Evolutionary conservation across 2,888 invertebrate genomes (phyloP), one percentile per base, ranked within the genome.

Genomic region (Criorhina ranunculi): DNA sequence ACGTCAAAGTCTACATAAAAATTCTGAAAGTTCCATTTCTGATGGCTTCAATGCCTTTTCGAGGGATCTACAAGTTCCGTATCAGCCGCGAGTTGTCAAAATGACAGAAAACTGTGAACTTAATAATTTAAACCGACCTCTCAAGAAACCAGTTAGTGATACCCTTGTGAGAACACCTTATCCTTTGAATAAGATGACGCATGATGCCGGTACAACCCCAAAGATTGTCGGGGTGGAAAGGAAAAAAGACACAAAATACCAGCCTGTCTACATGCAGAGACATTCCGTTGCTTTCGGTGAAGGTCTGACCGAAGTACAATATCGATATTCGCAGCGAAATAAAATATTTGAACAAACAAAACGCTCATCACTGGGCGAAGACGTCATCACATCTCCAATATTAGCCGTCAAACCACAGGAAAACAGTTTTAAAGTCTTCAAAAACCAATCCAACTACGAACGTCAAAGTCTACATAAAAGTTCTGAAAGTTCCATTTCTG

Each of bases 181-280:
- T 0, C 4, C 24, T 8, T 1, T 15, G 12, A 31, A 6, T 2
- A 35, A 37, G 5, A 35, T 24, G 7, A n/a, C 0, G n/a, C 7
- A 46, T 24, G n/a, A 62, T 11, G 31, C 66, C 5, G 33, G 46
- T 5, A 46, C 78, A 40, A 78, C 66, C 12, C 82, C 82, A 1
- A 82, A 72, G 19, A 82, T 82, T 11, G 82, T 82, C 8, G 78
- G 44, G 1, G 72, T 78, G 37, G 78, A 82, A 44, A 67, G 72
- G 5, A 82, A 82, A 17, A 82, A 82, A n/a, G 35, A 17, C 15
- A 2, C 67, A 0, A 60, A 60, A 9, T 67, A 82, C 5, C 37
- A 60, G 8, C 82, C 82, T 2, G 40, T 19, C 12, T 78, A 73
- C 19, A 82, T 82, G 78, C 70, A 78, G 12, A 72, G 78, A 9